Evolutionary conservation across 64 coral and sea anemone genomes (phyloP), one percentile per base, ranked within the genome.

Genomic region (Porites australiensis): DNA sequence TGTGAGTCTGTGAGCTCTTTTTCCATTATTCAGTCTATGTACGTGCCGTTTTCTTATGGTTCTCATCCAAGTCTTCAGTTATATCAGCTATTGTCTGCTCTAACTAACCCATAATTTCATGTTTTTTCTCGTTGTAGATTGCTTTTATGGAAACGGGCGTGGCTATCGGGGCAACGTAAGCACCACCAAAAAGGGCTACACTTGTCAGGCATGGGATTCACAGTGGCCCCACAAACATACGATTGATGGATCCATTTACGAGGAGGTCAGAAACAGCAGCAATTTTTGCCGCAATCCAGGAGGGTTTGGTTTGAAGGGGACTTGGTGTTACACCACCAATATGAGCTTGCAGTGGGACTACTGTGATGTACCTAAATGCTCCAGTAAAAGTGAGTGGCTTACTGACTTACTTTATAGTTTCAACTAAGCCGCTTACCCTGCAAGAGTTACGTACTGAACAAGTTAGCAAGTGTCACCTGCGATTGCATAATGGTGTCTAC

Each of bases 71-170:
- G 27, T 37, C 27, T 37, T 37, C 27, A 37, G 27, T 37, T 37
- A 0, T 37, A 37, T 37, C 27, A 37, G 27, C 27, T 37, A 37
- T 37, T 37, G 1, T 37, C 22, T 27, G 3, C 18, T 21, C 19
- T 19, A 9, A 4, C 12, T 57, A 70, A 70, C 19, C 4, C 2
- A 4, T 22, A 4, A 1, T 22, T 23, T 70, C 13, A 5, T 43
- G 12, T 12, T 2, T 13, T 27, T 59, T 79, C n/a, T 27, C 6
- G 54, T 63, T 62, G 5, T 27, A 92, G 89, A 74, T 15, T 92
- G 89, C 15, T 92, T 73, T 68, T 92, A 92, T 75, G 89, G 89
- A 19, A 65, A 92, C 13, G 89, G 89, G 8, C 67, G 80, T 53
- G 89, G 89, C 16, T 92, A 92, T 69, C 79, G 54, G 74, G 89